Percentiles rank a stretch among this genome's conserved stretches.
phyloP scores from a whole-genome alignment of 2,888 invertebrate species.

The Altica lythri region DNA sequence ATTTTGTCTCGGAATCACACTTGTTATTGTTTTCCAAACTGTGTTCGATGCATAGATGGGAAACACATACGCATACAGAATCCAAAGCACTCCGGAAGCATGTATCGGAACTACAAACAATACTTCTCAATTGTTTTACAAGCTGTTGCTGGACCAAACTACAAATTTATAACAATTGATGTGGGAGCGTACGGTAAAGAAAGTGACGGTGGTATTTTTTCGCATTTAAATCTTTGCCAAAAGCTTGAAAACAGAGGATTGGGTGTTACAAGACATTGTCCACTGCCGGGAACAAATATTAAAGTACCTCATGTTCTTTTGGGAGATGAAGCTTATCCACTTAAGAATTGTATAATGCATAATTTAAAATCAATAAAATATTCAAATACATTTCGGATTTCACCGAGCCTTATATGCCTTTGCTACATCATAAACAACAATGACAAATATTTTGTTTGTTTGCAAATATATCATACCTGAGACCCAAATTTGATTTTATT shows the following conservation, averaged over 20 bases:
- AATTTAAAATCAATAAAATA: not conserved
- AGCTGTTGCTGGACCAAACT: conserved; percentile 22
- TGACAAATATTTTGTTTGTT: not conserved
- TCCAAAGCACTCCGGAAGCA: conserved; percentile 25
- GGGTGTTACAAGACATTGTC: too few species aligned
- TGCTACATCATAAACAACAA: not conserved
- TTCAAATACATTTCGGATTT: not conserved
- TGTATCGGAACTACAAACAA: conserved; percentile 26
- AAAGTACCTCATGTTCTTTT: too few species aligned
- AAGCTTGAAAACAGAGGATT: conserved; percentile 21
- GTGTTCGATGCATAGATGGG: not conserved
- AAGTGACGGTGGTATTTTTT: conserved; percentile 31
- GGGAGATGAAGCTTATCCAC: conserved; percentile 7
- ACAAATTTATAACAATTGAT: conserved; percentile 28
- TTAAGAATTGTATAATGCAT: conserved; percentile 17
- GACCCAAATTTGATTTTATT: conserved; percentile 4
- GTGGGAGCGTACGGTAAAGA: conserved; percentile 30
- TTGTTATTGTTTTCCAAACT: conserved; percentile 16
- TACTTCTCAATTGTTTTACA: too few species aligned
- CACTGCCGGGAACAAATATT: too few species aligned
- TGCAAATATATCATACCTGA: too few species aligned
- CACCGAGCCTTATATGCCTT: not conserved
- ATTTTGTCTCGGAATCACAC: conserved; percentile 6
- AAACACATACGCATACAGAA: not conserved
- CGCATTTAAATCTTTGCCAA: conserved; percentile 22